Evolutionary conservation across 30 jellyfish, hydroid and myxozoan genomes (phyloP), one percentile per base, ranked within the genome.

Genomic region (Chironex yamaguchii): DNA sequence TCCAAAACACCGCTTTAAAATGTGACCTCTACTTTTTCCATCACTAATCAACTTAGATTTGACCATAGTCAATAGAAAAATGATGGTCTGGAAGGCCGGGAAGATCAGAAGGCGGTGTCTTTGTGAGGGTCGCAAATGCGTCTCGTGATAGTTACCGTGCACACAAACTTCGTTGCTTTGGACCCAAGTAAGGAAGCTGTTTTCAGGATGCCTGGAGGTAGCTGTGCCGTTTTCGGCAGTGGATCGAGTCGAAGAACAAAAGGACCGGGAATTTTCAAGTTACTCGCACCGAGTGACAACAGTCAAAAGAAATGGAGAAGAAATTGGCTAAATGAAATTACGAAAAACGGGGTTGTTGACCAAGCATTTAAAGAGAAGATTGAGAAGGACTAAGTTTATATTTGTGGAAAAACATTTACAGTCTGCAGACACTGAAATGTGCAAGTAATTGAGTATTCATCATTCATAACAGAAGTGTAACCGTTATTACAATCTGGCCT

Each of bases 41-140:
- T n/a, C n/a, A n/a, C n/a, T n/a, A n/a, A n/a, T n/a, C n/a, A n/a
- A n/a, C n/a, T n/a, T n/a, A n/a, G n/a, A n/a, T n/a, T n/a, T n/a
- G 21, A 54, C 71, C 86, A 72, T 36, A 72, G 86, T 72, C 86
- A 49, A 72, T 72, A 72, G 86, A 72, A 72, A n/a, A 49, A 72
- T 50, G 48, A 72, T 72, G 86, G 74, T 33, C 84, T 70, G 74
- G 84, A 70, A 70, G 84, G 84, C 84, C 84, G 84, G 73, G 76
- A 70, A 70, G 84, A 70, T 29, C 67, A 65, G 31, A 65, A 26
- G 79, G 79, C 62, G 79, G 31, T 65, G 67, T 65, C 79, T 65
- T 65, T 65, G 79, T 65, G 79, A 65, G 79, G 79, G 67, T 65
- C 13, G 79, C 31, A 6, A 65, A 26, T 26, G 32, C 9, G 26